Conservation (phyloP, 2,888 invertebrate species). For the Chrysotoxum bicinctum region DNA sequence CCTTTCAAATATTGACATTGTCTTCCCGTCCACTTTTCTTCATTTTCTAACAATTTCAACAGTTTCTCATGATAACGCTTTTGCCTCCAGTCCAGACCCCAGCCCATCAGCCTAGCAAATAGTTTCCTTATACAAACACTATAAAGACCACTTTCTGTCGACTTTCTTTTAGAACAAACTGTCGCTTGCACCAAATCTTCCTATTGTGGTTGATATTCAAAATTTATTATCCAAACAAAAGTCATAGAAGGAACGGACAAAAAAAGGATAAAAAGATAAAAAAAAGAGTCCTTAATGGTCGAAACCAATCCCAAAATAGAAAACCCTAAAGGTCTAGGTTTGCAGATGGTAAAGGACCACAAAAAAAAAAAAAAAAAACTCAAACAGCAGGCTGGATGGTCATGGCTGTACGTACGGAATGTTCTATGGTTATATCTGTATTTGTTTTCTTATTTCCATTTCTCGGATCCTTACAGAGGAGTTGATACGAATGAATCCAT, state of each 20-base stretch:
- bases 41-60: background rate
- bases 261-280: background rate
- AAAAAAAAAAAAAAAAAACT: background rate
- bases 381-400: constrained; percentile 6
- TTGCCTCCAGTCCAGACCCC: background rate
- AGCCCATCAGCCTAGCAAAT: background rate
- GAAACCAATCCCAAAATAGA: constrained; percentile 29
- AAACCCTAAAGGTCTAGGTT: constrained; percentile 58
- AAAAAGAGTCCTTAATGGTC: constrained; percentile 51
- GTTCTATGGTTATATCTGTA: constrained; percentile 22
- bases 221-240: constrained; percentile 61
- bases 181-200: constrained; percentile 16
- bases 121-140: constrained; percentile 8
- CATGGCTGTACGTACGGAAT: background rate
- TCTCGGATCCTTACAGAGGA: constrained; percentile 19
- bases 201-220: constrained; percentile 52
- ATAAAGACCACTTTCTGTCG: constrained; percentile 9
- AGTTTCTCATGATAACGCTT: background rate
- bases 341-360: constrained; percentile 41
- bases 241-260: background rate
- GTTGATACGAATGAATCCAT: constrained; percentile 58
- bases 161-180: constrained; percentile 48
- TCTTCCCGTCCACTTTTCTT: background rate
- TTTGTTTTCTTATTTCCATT: constrained; percentile 13
- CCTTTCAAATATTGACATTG: background rate